Base-by-base conservation (phyloP, 2,113 vertebrate genomes). In the Epinephelus lanceolatus region DNA sequence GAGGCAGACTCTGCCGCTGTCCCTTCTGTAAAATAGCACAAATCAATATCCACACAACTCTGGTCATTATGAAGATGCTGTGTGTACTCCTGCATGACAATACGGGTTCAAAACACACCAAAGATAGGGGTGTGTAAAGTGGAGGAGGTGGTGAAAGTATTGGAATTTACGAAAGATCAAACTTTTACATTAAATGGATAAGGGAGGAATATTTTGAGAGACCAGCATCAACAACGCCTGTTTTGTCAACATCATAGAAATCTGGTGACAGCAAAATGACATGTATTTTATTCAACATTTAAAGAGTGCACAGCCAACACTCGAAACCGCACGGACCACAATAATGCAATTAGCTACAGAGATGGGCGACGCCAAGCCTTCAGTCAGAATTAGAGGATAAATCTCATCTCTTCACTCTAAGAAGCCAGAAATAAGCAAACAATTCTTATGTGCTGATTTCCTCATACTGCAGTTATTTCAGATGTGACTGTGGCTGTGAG, bases 321-420 rank as follows among this genome's bases (percentile, higher is more conserved):
- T 68, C 19, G 2, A 76, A 75, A 78, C 47, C 6, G 9, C 23
- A 57, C 30, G 37, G 59, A 83, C 83, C 80, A 84, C 71, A 87
- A 88, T 84, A 86, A 88, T 81, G 69, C 71, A 87, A 69, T 91
- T 83, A 92, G 81, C 45, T 65, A 53, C 59, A 62, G 70, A 78
- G 81, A 88, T 67, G 72, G 66, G n/a, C 53, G 57, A 86, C 7
- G 61, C 57, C 68, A 81, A 69, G 67, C 86, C 80, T 83, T 93
- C 92, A 89, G 70, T 93, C 88, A 79, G 75, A 76, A 84, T 93
- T 83, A 91, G 71, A 80, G 76, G 84, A 86, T 89, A 49, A 84
- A 86, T 83, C 76, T 84, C 71, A 89, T 89, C 60, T n/a, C 60
- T 71, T 65, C 51, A 40, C 69, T 67, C 61, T 21, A 66, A 27